Conservation (phyloP, 2,888 invertebrate species). For the Aquatica leii region DNA sequence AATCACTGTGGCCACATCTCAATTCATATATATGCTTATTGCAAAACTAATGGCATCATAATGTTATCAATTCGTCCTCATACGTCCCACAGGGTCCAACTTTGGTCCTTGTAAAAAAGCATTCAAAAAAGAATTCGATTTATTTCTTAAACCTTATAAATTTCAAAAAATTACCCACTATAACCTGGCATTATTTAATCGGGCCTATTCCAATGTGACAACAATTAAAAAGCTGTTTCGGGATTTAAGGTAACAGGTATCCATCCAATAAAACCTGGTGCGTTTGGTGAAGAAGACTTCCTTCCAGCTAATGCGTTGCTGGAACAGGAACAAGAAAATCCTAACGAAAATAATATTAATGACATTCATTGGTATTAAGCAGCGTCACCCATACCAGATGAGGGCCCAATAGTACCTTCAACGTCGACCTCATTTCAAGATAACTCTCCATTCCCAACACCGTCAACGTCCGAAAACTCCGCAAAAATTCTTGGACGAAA, state of each 20-base stretch:
- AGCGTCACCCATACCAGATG: background rate
- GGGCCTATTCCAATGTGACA: background rate
- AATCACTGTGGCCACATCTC: background rate
- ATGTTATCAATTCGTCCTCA: no score
- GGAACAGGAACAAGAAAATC: background rate
- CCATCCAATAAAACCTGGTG: background rate
- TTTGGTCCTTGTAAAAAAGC: background rate
- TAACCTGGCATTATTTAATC: background rate
- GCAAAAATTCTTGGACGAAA: background rate
- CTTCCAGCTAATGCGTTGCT: background rate
- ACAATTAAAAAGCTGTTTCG: background rate
- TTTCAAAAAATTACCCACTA: conserved; percentile 1
- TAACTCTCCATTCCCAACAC: background rate
- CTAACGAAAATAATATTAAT: conserved; percentile 2
- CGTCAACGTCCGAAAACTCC: background rate
- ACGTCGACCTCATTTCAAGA: no score
- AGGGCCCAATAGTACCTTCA: background rate
- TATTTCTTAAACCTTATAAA: background rate
- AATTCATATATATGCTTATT: background rate
- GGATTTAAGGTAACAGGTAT: background rate
- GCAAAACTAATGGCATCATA: no score
- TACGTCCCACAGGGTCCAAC: background rate
- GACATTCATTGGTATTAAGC: background rate
- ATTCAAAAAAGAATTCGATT: background rate
- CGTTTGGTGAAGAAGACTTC: background rate